These are phyloP conservation scores for Gryllus bimaculatus DNA, from an alignment of 1,140 invertebrate species.

Conservation along the genomic window DNA sequence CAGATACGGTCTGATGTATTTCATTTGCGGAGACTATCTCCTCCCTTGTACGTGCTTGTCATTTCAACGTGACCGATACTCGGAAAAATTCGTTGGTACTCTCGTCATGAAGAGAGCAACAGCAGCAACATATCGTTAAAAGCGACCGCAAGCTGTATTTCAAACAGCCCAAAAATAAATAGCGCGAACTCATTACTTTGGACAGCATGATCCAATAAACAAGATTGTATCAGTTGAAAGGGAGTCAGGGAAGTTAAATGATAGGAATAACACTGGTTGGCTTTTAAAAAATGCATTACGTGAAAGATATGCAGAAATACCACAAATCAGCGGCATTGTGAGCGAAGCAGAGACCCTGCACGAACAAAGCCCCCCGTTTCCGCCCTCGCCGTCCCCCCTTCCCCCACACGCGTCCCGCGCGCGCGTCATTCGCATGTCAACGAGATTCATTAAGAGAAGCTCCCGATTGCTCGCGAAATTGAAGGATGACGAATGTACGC, in stretches of 20 bases:
- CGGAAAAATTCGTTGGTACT: background rate
- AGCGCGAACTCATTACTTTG: background rate
- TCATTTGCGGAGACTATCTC: background rate
- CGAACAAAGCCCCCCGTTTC: background rate
- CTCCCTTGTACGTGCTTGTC: background rate
- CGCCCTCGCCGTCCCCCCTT: background rate
- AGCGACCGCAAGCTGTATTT: background rate
- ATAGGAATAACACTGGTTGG: background rate
- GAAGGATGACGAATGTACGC: background rate
- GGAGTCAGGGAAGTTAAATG: background rate
- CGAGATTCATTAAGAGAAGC: background rate
- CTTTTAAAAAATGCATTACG: background rate
- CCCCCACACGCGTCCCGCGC: background rate
- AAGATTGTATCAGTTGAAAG: background rate
- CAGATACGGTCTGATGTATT: background rate
- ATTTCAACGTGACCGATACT: background rate
- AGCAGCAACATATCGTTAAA: background rate
- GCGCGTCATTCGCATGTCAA: background rate
- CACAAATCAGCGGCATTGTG: background rate
- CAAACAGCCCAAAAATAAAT: background rate
- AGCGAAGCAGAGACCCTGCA: background rate
- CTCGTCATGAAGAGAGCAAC: background rate
- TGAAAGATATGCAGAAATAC: background rate
- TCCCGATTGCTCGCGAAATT: background rate
- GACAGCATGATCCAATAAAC: background rate